A percentile compares a stretch with the other conserved stretches of the same genome.
phyloP scores from a whole-genome alignment of 1,140 invertebrate genomes.

The Chlorops oryzae region DNA sequence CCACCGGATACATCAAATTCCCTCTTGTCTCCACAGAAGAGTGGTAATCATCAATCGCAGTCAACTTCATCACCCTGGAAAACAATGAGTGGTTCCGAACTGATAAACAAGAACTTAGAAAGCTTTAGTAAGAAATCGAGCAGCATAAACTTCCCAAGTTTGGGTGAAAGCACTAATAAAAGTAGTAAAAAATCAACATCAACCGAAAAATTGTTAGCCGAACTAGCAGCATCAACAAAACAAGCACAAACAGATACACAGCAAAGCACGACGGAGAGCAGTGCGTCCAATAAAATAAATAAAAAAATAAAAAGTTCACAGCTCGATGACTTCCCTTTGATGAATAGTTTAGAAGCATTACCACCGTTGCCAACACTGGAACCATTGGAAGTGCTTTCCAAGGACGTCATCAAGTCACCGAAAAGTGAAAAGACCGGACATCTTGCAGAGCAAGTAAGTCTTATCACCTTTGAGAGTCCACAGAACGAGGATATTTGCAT shows the following conservation, averaged over 20 bases:
- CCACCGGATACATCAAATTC: no score
- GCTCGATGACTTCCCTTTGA: constrained; percentile 32
- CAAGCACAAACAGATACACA: not conserved
- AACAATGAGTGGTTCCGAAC: constrained; percentile 9
- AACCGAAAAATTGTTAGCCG: constrained; percentile 13
- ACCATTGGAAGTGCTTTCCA: constrained; percentile 21
- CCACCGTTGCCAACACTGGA: constrained; percentile 36
- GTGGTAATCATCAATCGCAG: no score
- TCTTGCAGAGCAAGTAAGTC: constrained; percentile 19
- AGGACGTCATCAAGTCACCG: not conserved
- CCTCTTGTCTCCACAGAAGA: no score
- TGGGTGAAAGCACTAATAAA: no score
- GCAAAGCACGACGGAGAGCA: not conserved
- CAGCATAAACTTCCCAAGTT: no score
- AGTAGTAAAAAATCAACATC: no score
- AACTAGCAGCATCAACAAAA: constrained; percentile 1
- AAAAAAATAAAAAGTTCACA: not conserved
- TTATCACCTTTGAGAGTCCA: constrained; percentile 45
- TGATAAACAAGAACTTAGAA: not conserved
- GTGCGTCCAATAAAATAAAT: no score
- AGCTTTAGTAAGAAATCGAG: not conserved
- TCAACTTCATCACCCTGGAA: constrained; percentile 11
- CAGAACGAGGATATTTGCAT: constrained; percentile 28
- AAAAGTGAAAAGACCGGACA: not conserved
- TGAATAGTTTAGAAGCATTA: constrained; percentile 24